phyloP scores from a whole-genome alignment of 2,113 vertebrate genomes.

The Hyaena hyaena region DNA sequence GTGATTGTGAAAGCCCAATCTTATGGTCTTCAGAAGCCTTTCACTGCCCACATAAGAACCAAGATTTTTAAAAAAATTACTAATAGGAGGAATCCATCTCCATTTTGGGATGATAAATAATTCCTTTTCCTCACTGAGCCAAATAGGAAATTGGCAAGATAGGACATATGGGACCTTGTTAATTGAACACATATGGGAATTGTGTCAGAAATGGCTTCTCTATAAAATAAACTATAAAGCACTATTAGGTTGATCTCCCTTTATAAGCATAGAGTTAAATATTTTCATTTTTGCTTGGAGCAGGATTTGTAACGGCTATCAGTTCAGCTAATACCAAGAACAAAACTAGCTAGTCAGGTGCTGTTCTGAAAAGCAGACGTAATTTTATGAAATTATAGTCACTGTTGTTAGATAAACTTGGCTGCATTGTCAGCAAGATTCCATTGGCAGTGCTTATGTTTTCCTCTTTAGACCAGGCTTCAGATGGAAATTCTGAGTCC shows the following conservation, averaged over 20 bases:
- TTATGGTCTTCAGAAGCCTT: background rate
- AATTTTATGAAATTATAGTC: conserved; percentile 9
- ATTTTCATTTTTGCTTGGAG: conserved; percentile 36
- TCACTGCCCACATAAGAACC: background rate
- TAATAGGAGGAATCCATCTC: background rate
- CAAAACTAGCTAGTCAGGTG: background rate
- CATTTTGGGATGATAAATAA: conserved; percentile 6
- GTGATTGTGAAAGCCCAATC: conserved; percentile 13
- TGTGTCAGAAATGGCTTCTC: background rate
- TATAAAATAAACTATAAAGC: conserved; percentile 18
- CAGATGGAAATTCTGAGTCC: background rate
- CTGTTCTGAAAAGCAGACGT: conserved; percentile 50
- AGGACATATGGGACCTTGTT: background rate
- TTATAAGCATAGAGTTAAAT: conserved; percentile 1
- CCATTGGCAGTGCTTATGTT: background rate
- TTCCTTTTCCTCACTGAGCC: conserved; percentile 59
- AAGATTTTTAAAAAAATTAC: background rate
- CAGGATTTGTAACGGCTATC: conserved; percentile 36
- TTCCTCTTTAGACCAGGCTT: conserved; percentile 10
- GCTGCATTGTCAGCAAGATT: background rate
- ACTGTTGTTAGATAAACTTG: conserved; percentile 31
- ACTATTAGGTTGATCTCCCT: background rate
- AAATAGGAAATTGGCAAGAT: conserved; percentile 53
- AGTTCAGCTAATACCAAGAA: conserved; percentile 37
- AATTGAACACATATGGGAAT: background rate